phyloP scores from a whole-genome alignment of 2,113 vertebrate species.

The Hippopotamus amphibius region DNA sequence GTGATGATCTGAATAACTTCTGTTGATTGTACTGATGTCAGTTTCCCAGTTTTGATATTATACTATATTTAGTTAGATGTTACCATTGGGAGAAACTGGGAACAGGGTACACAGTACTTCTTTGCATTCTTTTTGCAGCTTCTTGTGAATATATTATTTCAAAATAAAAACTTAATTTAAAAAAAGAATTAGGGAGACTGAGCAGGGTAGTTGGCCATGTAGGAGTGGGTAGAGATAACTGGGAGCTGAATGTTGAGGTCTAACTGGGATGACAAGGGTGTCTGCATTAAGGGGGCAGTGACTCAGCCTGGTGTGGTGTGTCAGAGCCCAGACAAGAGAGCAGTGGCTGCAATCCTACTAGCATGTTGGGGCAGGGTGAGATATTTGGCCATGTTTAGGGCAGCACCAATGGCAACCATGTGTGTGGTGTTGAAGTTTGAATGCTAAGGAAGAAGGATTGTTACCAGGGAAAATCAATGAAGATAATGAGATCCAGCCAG shows the following conservation, averaged over 20 bases:
- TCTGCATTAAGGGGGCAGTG: background rate
- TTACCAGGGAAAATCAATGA: background rate
- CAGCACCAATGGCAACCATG: background rate
- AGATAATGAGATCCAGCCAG: background rate
- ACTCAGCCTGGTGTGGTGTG: background rate
- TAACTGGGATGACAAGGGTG: background rate
- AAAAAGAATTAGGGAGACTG: background rate
- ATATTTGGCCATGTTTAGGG: background rate
- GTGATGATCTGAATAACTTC: background rate
- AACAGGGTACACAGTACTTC: background rate
- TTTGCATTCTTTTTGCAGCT: background rate
- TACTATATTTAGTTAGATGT: background rate
- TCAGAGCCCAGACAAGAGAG: background rate
- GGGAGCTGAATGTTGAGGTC: background rate
- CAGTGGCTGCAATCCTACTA: background rate
- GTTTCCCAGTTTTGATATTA: background rate
- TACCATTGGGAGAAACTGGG: background rate
- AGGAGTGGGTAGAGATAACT: background rate
- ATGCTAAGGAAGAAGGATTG: background rate
- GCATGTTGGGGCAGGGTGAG: background rate
- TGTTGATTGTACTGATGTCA: background rate
- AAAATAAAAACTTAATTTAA: background rate
- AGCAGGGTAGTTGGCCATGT: background rate
- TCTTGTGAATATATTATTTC: background rate
- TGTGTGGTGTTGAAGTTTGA: background rate